Percentiles rank a stretch among this genome's conserved stretches.
Evolutionary conservation across 1,140 invertebrate species (phyloP).

Genomic region (Cydia fagiglandana): DNA sequence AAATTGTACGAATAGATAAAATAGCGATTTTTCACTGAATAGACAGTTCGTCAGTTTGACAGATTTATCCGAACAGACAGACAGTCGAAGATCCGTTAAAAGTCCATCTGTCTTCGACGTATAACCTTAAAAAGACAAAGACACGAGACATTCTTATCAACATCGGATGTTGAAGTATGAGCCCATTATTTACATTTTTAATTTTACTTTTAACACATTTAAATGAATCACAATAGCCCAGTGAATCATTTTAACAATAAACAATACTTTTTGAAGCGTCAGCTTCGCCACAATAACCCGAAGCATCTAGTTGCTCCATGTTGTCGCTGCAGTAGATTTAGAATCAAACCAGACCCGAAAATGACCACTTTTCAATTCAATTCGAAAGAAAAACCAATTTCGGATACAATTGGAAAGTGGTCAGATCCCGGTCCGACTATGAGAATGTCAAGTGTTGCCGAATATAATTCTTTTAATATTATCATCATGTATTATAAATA

Average conservation of each 20-base stretch:
- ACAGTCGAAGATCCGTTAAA: conserved; percentile 40
- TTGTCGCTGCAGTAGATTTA: conserved; percentile 72
- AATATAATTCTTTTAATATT: conserved; percentile 77
- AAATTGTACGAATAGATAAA: conserved; percentile 51
- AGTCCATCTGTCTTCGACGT: conserved; percentile 41
- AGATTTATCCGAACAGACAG: conserved; percentile 44
- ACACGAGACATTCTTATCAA: conserved; percentile 72
- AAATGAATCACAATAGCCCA: conserved; percentile 71
- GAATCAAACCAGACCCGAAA: conserved; percentile 37
- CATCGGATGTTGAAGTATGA: conserved; percentile 62
- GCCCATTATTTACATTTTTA: conserved; percentile 64
- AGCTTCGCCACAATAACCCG: conserved; percentile 45
- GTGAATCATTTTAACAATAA: conserved; percentile 55
- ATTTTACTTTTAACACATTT: conserved; percentile 58
- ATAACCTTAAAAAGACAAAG: conserved; percentile 46
- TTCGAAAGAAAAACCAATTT: not conserved
- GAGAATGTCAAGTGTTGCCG: conserved; percentile 77
- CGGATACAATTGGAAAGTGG: not conserved
- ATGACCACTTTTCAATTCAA: conserved; percentile 9
- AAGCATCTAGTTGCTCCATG: conserved; percentile 47
- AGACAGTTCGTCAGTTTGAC: conserved; percentile 39
- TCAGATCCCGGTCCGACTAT: conserved; percentile 39
- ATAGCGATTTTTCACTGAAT: conserved; percentile 74
- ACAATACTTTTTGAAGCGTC: conserved; percentile 47
- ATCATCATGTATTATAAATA: conserved; percentile 76